Base-by-base conservation (phyloP, 2,797 vertebrate species). In the Oryzias dopingdopingensis region DNA sequence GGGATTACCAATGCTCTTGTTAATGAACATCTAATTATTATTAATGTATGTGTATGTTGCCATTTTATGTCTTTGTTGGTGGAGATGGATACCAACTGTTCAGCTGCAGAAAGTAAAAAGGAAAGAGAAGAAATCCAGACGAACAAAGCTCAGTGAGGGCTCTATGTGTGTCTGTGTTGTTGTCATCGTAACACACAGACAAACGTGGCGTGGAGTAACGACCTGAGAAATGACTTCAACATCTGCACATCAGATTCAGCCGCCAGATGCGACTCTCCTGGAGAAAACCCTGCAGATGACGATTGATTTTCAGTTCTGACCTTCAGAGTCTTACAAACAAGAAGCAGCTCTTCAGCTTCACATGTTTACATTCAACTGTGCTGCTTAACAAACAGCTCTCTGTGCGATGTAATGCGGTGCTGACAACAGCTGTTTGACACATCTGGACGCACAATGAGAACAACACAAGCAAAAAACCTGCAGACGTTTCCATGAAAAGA, bases 1-100 rank as follows among this genome's bases (percentile, higher is more conserved):
- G 81, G 79, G 80, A 75, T 62, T 23, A 40, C 29, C 79, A 84
- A 82, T 82, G 72, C 60, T 67, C 77, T 83, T 83, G 80, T 81
- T 80, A 83, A 89, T 83, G 55, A 56, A 65, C 60, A 29, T 40
- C 52, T 59, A 88, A 37, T 86, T 76, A 72, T 81, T 84, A 83
- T 86, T 86, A 2, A 86, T 83, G 64, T 81, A 73, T 79, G 77
- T 70, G 74, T 68, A 77, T 66, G 56, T 56, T 46, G 40, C 52
- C 74, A 68, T 77, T 37, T 74, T 81, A 67, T 72, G 58, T 80
- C 56, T 68, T 64, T 72, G 56, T 74, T 83, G 69, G 75, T 70
- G 44, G 50, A 64, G 44, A 57, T 63, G 59, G 45, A 57, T 2
- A 56, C 56, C 77, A 81, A 71, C 74, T 82, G 76, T 66, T 85